Evolutionary conservation across 1,140 invertebrate genomes (phyloP), one percentile per base, ranked within the genome.

Genomic region (Achroia grisella): DNA sequence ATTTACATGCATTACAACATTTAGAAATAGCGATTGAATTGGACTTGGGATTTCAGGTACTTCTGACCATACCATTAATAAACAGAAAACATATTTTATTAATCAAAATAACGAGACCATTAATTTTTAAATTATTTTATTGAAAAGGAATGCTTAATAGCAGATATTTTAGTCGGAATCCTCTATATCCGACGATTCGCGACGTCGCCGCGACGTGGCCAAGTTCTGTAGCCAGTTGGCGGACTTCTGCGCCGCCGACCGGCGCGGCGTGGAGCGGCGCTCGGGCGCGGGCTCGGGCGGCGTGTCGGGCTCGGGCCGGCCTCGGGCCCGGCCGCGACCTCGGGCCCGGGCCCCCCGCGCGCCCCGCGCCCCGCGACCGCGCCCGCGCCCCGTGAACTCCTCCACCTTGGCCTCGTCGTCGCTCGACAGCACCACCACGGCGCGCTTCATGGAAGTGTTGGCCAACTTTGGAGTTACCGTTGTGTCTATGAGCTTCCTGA

Each of bases 181-280:
- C 31, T 78, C 72, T 10, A 76, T 76, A 11, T 77, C 74, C 0
- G 67, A 70, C 1, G 70, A 75, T 14, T 65, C 59, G 4, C 62
- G 62, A 1, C 70, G 62, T 15, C 62, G 56, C 4, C 65, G 61
- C 5, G 62, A 58, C 5, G 53, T 39, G 0, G 45, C 49, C 13
- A 53, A 37, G 39, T 27, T 68, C 32, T 77, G 70, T 29, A 77
- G 54, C 72, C 67, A 70, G 1, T 59, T 56, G 12, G 48, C 33
- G 12, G 59, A 58, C 35, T 64, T 67, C 44, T 69, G 59, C 6
- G 17, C 17, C 2, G 17, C 17, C 2, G 17, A 23, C 8, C 14
- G 31, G 33, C 42, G 12, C 15, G 33, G 8, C 44, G 29, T 39
- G 39, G 8, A 14, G 1, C 41, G 35, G 11, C 37, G 33, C 17